A percentile compares a stretch with the other conserved stretches of the same genome.
Conservation (phyloP, 2,113 vertebrate species). For the Apistogramma diplotaenia region DNA sequence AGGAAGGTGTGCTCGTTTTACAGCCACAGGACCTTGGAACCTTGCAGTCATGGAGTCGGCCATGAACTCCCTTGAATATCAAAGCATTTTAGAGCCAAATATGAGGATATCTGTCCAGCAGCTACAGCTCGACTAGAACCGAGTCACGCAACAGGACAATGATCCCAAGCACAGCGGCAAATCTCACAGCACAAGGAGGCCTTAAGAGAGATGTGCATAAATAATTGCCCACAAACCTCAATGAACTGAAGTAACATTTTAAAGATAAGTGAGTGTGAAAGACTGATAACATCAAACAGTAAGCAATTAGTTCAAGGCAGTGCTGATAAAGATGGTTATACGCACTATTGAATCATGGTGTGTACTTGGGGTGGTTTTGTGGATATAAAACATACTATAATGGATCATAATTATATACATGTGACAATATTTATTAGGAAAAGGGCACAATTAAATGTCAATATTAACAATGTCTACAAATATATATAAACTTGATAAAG, state of each 20-base stretch:
- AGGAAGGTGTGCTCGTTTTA: not conserved
- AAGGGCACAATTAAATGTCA: not conserved
- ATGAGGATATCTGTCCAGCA: not conserved
- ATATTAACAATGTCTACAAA: not conserved
- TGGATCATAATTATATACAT: not conserved
- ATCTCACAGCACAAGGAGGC: no score
- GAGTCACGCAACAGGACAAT: not conserved
- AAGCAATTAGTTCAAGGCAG: not conserved
- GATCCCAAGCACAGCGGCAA: not conserved
- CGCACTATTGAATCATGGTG: not conserved
- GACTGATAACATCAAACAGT: not conserved
- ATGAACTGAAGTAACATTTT: not conserved
- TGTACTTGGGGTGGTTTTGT: not conserved
- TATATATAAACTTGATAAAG: slow-evolving; percentile 17
- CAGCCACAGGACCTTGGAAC: not conserved
- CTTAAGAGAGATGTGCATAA: not conserved
- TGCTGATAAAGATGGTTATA: not conserved
- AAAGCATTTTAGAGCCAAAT: not conserved
- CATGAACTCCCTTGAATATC: not conserved
- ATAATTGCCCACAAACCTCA: not conserved
- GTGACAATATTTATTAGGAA: not conserved
- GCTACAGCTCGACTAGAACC: not conserved
- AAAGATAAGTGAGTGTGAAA: not conserved
- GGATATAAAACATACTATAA: not conserved
- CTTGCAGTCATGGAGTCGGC: not conserved